phyloP scores from a whole-genome alignment of 2,888 invertebrate species.

The Agrochola litura region DNA sequence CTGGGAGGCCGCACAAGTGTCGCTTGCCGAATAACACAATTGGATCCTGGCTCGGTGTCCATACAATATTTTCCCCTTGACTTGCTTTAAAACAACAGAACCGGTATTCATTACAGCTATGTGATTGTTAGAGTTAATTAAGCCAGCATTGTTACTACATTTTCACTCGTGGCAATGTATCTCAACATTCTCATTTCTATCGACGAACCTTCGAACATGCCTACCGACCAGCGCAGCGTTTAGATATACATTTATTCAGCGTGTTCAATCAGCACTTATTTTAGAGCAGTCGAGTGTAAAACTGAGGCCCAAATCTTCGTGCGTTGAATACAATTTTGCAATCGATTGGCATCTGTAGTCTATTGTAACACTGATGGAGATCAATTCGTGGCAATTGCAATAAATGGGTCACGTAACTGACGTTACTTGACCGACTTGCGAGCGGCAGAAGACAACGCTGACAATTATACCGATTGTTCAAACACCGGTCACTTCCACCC shows the following conservation, averaged over 20 bases:
- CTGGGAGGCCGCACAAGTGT: conserved; percentile 84
- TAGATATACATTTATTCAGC: conserved; percentile 47
- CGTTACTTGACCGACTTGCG: conserved; percentile 76
- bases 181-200: conserved; percentile 36
- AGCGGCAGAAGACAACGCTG: conserved; percentile 68
- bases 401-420: conserved; percentile 76
- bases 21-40: conserved; percentile 83
- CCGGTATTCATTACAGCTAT: conserved; percentile 39
- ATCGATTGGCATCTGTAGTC: conserved; percentile 66
- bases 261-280: conserved; percentile 60
- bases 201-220: conserved; percentile 32
- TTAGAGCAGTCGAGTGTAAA: conserved; percentile 55
- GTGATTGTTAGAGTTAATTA: conserved; percentile 58
- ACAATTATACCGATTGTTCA: conserved; percentile 77
- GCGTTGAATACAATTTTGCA: conserved; percentile 65
- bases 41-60: conserved; percentile 76
- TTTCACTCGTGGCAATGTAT: conserved; percentile 44
- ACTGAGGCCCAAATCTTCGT: conserved; percentile 58
- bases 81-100: conserved; percentile 58
- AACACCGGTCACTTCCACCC: conserved; percentile 71
- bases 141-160: conserved; percentile 45
- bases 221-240: conserved; percentile 26
- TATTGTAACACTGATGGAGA: conserved; percentile 75
- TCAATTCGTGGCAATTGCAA: conserved; percentile 80
- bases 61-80: conserved; percentile 70